Base-by-base conservation (phyloP, 2,888 invertebrate genomes). In the Trypoxylon attenuatum region DNA sequence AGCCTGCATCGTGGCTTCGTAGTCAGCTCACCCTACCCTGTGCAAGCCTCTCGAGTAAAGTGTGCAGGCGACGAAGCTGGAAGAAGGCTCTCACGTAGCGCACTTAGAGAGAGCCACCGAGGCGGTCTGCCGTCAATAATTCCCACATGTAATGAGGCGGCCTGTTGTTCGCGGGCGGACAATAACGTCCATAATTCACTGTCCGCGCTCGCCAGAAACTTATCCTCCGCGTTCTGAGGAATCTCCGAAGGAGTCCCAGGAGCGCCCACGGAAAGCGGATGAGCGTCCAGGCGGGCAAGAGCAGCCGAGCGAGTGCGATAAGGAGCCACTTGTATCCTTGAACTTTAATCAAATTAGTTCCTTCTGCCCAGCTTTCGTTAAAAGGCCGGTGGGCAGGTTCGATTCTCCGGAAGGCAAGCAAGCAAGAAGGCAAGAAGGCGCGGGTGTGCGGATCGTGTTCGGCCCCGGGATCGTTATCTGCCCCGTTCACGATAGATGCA, bases 171-270 rank as follows among this genome's bases (percentile, higher is more conserved):
- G 77, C 80, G 74, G 77, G 76, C 79, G 79, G 79, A 80, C 80
- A 80, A 80, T 80, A 79, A 80, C 78, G 78, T 57, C 79, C 77
- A 80, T 80, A 80, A 80, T 78, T 80, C 80, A 80, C 77, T 58
- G 71, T 68, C 59, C 68, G 53, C 51, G 61, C 61, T 77, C 73
- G 73, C 66, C 71, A 65, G 68, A 76, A 75, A 71, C 73, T 70
- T 63, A 69, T 76, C 51, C 71, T 50, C 62, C 56, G 70, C 69
- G 75, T 76, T 71, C 66, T 60, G 43, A 58, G 63, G 67, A 62
- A 67, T 61, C 45, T 53, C 27, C 47, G 6, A 43, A 23, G 42
- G 27, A 38, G 53, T 53, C 45, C 60, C 59, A 39, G 56, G 47
- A 56, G 52, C 64, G 45, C 33, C 52, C 38, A 23, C 55, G 39